Evolutionary conservation across 2,888 invertebrate genomes (phyloP).

Genomic region (Drosophila atripex): DNA sequence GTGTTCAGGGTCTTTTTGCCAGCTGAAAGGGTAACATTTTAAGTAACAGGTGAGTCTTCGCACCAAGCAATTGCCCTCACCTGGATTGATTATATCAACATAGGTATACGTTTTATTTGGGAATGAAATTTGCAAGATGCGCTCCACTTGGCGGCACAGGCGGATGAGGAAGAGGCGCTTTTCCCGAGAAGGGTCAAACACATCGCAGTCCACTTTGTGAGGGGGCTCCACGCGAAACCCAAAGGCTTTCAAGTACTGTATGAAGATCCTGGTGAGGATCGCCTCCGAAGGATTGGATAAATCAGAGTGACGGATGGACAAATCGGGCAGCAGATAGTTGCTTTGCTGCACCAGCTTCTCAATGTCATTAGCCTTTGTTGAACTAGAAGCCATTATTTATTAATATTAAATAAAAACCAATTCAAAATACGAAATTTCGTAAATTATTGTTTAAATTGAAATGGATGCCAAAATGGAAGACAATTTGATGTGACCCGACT

Average conservation of each 20-base stretch:
- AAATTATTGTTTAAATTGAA: background rate
- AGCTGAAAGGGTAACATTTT: slow-evolving; percentile 48
- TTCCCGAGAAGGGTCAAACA: slow-evolving; percentile 61
- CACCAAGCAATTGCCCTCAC: slow-evolving; percentile 47
- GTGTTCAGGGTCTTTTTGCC: slow-evolving; percentile 77
- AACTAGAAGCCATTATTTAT: slow-evolving; percentile 6
- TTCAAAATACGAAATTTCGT: too few relatives aligned
- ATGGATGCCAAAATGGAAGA: background rate
- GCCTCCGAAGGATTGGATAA: slow-evolving; percentile 71
- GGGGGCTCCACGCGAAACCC: slow-evolving; percentile 77
- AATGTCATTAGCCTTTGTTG: slow-evolving; percentile 16
- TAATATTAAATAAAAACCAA: background rate
- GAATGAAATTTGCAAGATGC: slow-evolving; percentile 79
- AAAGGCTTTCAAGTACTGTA: slow-evolving; percentile 74
- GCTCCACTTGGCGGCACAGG: slow-evolving; percentile 75
- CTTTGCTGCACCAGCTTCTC: slow-evolving; percentile 61
- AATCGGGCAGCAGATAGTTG: slow-evolving; percentile 75
- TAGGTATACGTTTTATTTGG: slow-evolving; percentile 75
- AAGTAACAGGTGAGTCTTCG: background rate
- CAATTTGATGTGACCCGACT: slow-evolving; percentile 7
- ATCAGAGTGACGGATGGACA: slow-evolving; percentile 71
- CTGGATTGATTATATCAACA: slow-evolving; percentile 76
- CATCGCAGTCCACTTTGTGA: slow-evolving; percentile 44
- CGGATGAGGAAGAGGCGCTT: slow-evolving; percentile 73
- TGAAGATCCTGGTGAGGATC: slow-evolving; percentile 72